Base-by-base conservation (phyloP, 1,140 invertebrate genomes). In the Rhagoletis zephyria region DNA sequence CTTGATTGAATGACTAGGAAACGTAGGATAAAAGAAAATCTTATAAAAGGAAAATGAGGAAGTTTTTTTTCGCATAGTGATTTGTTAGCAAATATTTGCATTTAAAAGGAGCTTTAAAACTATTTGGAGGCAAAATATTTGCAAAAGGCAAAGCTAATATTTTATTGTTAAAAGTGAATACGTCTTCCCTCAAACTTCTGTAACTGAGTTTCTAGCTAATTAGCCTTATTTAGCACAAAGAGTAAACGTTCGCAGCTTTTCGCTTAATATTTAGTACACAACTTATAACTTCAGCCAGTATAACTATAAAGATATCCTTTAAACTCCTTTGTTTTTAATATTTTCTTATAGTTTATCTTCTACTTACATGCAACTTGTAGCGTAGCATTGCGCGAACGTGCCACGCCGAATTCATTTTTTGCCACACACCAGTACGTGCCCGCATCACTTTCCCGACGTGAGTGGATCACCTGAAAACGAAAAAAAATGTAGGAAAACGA, bases 361-460 rank as follows among this genome's bases (percentile, higher is more conserved):
- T 90, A 92, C 92, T 95, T 94, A 97, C 97, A 96, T 93, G 97
- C 97, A 86, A 98, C 96, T 93, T 97, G 95, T 48, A 98, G 93
- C 1, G 97, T 97, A 61, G 97, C 97, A 93, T 98, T 98, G 88
- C 96, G 93, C 91, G 96, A 97, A 89, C 96, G 94, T 7, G 95
- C 96, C 85, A 95, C 96, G 42, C 97, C 97, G 89, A 96, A 95
- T 64, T 95, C 94, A 93, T 98, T 98, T 40, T 95, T 95, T 1
- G 97, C 97, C 91, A 97, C 96, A 93, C 97, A 98, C 96, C 97
- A 97, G 93, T 98, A 98, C 1, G 96, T 95, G 61, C 97, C 97
- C 74, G 95, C 96, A 93, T 97, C 97, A 67, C 95, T 95, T 90
- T 97, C 96, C 85, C 92, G 89, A 7, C 92, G 89, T 19, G 92